phyloP scores from a whole-genome alignment of 2,113 vertebrate genomes.

The Gymnogyps californianus region DNA sequence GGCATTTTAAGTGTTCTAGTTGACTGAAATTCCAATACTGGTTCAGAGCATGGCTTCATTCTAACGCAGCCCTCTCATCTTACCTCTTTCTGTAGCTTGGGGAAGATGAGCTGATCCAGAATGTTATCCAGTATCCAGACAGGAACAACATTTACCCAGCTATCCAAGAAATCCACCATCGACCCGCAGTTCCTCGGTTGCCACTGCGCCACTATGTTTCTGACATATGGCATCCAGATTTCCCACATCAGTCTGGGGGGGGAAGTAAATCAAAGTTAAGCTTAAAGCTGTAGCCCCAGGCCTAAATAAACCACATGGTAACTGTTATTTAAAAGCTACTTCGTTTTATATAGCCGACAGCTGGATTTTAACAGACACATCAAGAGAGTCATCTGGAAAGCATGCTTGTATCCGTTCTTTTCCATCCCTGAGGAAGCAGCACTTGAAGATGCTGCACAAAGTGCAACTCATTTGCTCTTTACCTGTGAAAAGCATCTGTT shows the following conservation, averaged over 20 bases:
- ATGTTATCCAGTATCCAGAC: slow-evolving; percentile 91
- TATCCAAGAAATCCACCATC: slow-evolving; percentile 94
- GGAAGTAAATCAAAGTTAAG: not conserved
- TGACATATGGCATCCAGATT: slow-evolving; percentile 90
- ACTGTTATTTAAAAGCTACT: not conserved
- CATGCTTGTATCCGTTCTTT: not conserved
- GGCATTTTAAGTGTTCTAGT: accelerated
- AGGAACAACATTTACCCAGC: slow-evolving; percentile 88
- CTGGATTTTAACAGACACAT: not conserved
- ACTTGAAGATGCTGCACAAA: not conserved
- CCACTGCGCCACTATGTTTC: slow-evolving; percentile 84
- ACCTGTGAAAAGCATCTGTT: slow-evolving; percentile 95
- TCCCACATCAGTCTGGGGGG: slow-evolving; percentile 90
- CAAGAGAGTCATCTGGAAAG: not conserved
- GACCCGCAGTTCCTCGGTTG: slow-evolving; percentile 89
- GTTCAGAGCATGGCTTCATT: not conserved
- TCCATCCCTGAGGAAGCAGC: not conserved
- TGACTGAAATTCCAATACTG: not conserved
- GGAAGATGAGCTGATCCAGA: slow-evolving; percentile 93
- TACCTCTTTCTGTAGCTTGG: slow-evolving; percentile 95
- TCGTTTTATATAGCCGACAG: not conserved
- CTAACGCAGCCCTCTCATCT: not conserved
- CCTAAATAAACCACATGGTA: not conserved
- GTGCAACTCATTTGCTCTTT: not conserved
- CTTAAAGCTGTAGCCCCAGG: not conserved